Percentiles rank a stretch among this genome's conserved stretches.
These are phyloP conservation scores for Argyra leucocephala DNA, from an alignment of 2,888 invertebrate genomes.

Conservation along the genomic window DNA sequence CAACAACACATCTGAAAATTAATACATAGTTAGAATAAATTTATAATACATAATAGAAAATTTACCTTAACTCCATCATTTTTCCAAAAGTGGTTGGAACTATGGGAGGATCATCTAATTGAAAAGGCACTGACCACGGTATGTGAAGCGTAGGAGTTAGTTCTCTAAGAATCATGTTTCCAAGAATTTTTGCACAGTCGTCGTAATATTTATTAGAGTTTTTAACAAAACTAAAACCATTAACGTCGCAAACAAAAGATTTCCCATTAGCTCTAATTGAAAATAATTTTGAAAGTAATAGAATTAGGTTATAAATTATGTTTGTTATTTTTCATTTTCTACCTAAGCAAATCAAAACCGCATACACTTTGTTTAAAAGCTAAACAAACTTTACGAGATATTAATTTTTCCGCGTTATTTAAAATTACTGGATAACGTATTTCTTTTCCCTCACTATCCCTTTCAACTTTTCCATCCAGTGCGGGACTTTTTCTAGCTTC, in stretches of 20 bases:
- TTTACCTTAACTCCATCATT: constrained; percentile 63
- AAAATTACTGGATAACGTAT: constrained; percentile 97
- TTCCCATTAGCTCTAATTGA: constrained; percentile 92
- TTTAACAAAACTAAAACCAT: constrained; percentile 99
- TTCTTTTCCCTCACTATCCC: constrained; percentile 96
- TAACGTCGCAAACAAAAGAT: constrained; percentile 99
- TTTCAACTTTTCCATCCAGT: constrained; percentile 93
- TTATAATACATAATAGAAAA: background rate
- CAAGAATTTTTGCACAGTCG: constrained; percentile 96
- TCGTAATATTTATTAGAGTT: constrained; percentile 99
- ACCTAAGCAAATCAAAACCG: constrained; percentile 92
- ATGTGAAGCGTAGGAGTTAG: constrained; percentile 92
- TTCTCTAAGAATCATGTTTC: constrained; percentile 93
- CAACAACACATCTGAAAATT: constrained; percentile 75
- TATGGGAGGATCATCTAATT: constrained; percentile 95
- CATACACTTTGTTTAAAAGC: constrained; percentile 98
- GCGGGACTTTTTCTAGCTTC: constrained; percentile 98
- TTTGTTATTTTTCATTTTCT: constrained; percentile 22
- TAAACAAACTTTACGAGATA: constrained; percentile 92
- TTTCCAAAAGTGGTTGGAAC: constrained; percentile 98
- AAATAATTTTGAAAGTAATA: constrained; percentile 23
- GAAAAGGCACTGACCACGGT: constrained; percentile 95
- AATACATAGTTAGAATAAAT: background rate
- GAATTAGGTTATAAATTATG: background rate
- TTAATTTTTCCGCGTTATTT: constrained; percentile 92